Percentiles rank a stretch among this genome's conserved stretches.
Conservation (phyloP, 2,113 vertebrate genomes). For the Mesembrinibis cayennensis region DNA sequence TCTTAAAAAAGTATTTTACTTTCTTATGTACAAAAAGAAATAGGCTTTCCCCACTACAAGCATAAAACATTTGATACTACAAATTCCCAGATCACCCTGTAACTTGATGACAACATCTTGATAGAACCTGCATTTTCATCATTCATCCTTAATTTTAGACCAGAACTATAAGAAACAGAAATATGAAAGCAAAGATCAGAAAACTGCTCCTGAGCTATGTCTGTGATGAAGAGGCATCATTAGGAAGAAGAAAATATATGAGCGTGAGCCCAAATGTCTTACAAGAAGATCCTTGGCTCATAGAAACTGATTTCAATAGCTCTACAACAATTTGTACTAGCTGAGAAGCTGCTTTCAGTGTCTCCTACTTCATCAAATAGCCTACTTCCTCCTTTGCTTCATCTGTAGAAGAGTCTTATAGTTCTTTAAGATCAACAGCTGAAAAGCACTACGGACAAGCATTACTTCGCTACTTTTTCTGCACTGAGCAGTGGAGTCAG, state of each 20-base stretch:
- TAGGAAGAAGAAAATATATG: not conserved
- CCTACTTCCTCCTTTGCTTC: not conserved
- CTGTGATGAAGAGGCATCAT: not conserved
- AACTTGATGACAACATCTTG: not conserved
- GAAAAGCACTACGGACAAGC: not conserved
- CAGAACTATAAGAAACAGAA: not conserved
- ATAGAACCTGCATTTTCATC: not conserved
- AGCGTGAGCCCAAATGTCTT: not conserved
- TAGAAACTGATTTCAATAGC: not conserved
- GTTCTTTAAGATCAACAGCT: not conserved
- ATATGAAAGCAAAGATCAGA: not conserved
- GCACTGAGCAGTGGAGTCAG: not conserved
- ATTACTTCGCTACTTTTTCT: not conserved
- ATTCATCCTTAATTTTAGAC: not conserved
- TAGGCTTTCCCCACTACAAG: accelerated
- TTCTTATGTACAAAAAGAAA: not conserved
- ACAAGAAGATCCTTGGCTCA: not conserved
- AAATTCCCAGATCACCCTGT: not conserved
- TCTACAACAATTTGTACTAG: not conserved
- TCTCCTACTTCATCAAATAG: not conserved
- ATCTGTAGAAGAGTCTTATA: not conserved
- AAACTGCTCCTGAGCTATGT: not conserved
- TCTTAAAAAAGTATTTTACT: not conserved
- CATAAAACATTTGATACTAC: not conserved
- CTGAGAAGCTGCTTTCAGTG: not conserved